Percentiles rank a stretch among this genome's conserved stretches.
These are phyloP conservation scores for Chironomus riparius DNA, from an alignment of 2,888 invertebrate species.

Conservation along the genomic window DNA sequence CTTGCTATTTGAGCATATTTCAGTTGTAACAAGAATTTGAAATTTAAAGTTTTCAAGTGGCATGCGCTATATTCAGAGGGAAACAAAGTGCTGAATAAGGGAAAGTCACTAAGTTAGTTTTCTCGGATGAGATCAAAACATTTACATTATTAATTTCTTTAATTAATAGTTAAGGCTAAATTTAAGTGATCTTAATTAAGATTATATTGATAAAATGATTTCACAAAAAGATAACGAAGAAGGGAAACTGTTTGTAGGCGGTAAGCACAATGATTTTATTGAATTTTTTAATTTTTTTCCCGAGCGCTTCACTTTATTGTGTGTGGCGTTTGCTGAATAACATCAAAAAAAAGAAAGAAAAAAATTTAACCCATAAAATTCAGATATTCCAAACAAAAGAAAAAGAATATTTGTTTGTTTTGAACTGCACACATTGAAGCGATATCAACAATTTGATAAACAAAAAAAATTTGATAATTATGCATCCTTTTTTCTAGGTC, in stretches of 20 bases:
- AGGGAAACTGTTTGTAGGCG: constrained; percentile 87
- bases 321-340: constrained; percentile 13
- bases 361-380: background rate
- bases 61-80: too few species aligned
- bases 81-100: background rate
- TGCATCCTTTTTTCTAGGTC: background rate
- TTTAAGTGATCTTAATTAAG: constrained; percentile 20
- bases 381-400: background rate
- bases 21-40: background rate
- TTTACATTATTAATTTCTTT: too few species aligned
- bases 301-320: background rate
- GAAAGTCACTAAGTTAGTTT: background rate
- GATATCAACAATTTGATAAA: constrained; percentile 2
- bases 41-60: background rate
- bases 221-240: constrained; percentile 40
- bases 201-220: constrained; percentile 24
- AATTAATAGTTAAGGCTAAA: constrained; percentile 5
- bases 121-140: too few species aligned
- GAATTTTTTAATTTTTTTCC: constrained; percentile 35
- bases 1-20: background rate
- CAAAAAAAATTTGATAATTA: background rate
- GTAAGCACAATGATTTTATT: constrained; percentile 71
- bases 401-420: background rate
- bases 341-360: background rate
- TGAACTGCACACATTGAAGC: background rate